Conservation (phyloP, 2,113 vertebrate genomes). For the Bettongia penicillata region DNA sequence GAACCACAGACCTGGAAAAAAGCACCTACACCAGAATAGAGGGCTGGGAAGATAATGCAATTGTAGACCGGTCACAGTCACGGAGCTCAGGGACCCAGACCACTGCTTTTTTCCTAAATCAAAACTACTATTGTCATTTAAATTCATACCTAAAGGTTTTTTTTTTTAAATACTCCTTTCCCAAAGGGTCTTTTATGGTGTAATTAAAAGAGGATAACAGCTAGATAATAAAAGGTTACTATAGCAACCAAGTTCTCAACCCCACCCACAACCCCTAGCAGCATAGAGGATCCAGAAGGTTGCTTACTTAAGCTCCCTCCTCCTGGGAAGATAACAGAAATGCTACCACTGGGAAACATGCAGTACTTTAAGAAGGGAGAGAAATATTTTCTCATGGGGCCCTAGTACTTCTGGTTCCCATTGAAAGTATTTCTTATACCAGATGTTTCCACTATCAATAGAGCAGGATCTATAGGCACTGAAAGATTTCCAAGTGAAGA, state of each 20-base stretch:
- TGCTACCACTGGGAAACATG: neutral
- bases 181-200: slow-evolving; percentile 64
- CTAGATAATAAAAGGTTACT: slow-evolving; percentile 85
- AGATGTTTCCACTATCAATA: neutral
- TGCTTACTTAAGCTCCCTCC: neutral
- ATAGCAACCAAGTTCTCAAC: slow-evolving; percentile 81
- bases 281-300: slow-evolving; percentile 17
- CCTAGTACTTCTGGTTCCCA: neutral
- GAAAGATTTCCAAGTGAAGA: neutral
- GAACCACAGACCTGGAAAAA: neutral
- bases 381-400: neutral
- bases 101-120: neutral
- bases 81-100: neutral
- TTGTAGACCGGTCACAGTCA: neutral
- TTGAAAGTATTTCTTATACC: neutral
- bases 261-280: slow-evolving; percentile 56
- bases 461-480: neutral
- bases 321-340: neutral
- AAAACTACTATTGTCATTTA: neutral
- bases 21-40: neutral
- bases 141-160: neutral
- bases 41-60: accelerated
- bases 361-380: neutral
- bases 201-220: slow-evolving; percentile 81
- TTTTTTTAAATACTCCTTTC: neutral